These are phyloP conservation scores for Rhynchotus rufescens DNA, from an alignment of 2,797 vertebrate species.

Conservation along the genomic window DNA sequence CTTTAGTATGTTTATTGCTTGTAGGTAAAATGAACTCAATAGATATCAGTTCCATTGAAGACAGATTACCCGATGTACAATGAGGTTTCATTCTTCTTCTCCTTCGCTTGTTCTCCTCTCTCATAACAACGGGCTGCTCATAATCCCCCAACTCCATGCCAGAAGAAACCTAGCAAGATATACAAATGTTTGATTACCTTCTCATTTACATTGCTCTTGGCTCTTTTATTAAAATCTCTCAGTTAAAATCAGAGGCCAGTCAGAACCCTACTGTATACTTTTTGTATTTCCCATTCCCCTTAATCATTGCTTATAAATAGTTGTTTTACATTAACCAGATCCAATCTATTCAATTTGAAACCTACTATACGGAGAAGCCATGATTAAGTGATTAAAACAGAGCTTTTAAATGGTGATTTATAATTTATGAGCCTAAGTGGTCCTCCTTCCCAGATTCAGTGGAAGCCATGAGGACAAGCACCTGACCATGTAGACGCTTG, in stretches of 20 bases:
- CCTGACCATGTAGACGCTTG: neutral
- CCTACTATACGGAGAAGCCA: neutral
- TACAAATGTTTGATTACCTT: neutral
- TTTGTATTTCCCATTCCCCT: neutral
- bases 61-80: conserved; percentile 71
- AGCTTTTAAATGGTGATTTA: neutral
- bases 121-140: conserved; percentile 86
- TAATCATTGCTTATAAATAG: neutral
- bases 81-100: conserved; percentile 94
- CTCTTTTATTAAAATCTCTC: neutral
- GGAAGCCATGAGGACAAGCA: neutral
- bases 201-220: neutral
- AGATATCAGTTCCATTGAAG: conserved; percentile 88
- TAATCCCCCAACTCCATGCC: conserved; percentile 89
- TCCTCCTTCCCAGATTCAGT: neutral
- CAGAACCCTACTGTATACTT: neutral
- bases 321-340: neutral
- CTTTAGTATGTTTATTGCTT: conserved; percentile 80
- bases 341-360: neutral
- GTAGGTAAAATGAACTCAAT: conserved; percentile 94
- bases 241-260: neutral
- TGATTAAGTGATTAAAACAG: neutral
- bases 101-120: conserved; percentile 87
- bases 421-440: neutral
- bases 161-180: conserved; percentile 77